Conservation (phyloP, 1,140 invertebrate genomes). For the Frieseomelitta varia region DNA sequence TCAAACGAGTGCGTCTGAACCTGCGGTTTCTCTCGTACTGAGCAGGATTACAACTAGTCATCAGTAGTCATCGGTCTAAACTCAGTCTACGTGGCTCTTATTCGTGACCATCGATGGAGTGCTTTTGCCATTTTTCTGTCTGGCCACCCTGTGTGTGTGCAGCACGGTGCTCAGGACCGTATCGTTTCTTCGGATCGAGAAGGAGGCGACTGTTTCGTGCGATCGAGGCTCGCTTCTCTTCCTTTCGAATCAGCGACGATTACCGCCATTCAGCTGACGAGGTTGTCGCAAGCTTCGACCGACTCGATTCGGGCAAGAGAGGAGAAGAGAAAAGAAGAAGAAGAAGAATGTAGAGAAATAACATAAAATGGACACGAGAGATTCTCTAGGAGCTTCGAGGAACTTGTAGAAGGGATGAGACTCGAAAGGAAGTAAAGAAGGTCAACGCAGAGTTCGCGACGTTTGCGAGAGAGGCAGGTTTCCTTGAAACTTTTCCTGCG, state of each 20-base stretch:
- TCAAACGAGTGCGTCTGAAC: too few relatives aligned
- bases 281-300: neutral
- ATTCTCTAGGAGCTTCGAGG: too few relatives aligned
- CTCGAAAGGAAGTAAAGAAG: too few relatives aligned
- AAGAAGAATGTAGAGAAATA: neutral
- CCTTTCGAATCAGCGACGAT: neutral
- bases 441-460: too few relatives aligned
- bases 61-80: too few relatives aligned
- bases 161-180: conserved; percentile 57
- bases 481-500: too few relatives aligned
- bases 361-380: too few relatives aligned
- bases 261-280: neutral
- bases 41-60: too few relatives aligned
- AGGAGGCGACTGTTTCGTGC: too few relatives aligned
- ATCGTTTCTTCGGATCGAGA: neutral
- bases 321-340: neutral
- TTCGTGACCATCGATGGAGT: conserved; percentile 70
- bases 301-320: neutral
- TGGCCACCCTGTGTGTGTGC: conserved; percentile 63
- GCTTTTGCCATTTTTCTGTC: conserved; percentile 65
- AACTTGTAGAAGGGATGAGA: too few relatives aligned
- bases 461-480: too few relatives aligned
- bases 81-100: conserved; percentile 77
- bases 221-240: neutral
- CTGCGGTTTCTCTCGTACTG: too few relatives aligned